Base-by-base conservation (phyloP, 1,140 invertebrate genomes). In the Zeugodacus cucurbitae region DNA sequence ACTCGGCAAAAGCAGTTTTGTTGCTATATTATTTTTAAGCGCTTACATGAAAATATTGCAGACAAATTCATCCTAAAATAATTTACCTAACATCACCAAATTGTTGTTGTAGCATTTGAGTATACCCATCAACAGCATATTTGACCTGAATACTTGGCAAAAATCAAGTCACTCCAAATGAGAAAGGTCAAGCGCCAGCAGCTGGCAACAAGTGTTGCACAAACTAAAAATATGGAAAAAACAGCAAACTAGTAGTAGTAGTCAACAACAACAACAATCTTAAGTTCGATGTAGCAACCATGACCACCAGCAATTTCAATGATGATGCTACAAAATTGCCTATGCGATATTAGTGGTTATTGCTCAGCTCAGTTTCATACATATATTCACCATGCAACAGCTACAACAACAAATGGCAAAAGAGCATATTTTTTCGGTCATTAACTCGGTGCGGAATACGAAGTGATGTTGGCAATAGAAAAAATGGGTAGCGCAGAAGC, bases 61-160 rank as follows among this genome's bases (percentile, higher is more conserved):
- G 4, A 4, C 3, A 54, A 54, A 4, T 4, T 54, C 4, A 54
- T 14, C 48, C 48, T 3, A 20, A 54, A 17, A 54, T 54, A 54
- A 54, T 54, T 54, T 54, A 54, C 48, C 48, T 17, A 20, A 54
- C 11, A 54, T 10, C 20, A 17, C 11, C 48, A 54, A 54, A 54
- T 17, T 54, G 14, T 0, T 54, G 48, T 54, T 54, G 17, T 54
- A 17, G 48, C 3, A 54, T 20, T 3, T 17, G 48, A 17, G 48
- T 20, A 2, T 4, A 54, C 14, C 48, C 48, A 11, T 3, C 48
- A 54, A 54, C 48, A 17, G 48, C 48, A 4, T 54, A 17, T 29
- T 26, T 82, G 74, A 54, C 74, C 74, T 82, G 74, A 82, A 82
- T 82, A 82, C 6, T 29, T 82, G 74, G n/a, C 6, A 48, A 82